A percentile compares a stretch with the other conserved stretches of the same genome.
phyloP scores from a whole-genome alignment of 2,113 vertebrate genomes.

The Passerina amoena region DNA sequence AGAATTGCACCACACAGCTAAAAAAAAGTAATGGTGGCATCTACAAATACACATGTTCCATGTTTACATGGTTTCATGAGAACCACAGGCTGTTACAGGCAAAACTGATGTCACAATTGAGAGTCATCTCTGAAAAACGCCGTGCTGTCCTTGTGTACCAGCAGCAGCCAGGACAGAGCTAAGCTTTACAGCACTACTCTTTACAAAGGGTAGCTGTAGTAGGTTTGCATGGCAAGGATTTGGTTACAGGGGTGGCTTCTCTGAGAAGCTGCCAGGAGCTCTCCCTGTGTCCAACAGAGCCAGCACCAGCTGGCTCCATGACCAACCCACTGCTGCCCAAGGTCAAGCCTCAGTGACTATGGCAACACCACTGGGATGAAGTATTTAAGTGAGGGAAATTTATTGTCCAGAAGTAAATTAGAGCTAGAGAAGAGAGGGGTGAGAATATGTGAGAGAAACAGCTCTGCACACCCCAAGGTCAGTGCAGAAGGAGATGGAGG shows the following conservation, averaged over 20 bases:
- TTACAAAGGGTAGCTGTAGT: neutral
- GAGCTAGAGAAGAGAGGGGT: neutral
- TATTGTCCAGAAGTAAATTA: neutral
- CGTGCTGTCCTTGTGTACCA: neutral
- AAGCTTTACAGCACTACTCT: neutral
- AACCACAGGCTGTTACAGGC: rapidly evolving
- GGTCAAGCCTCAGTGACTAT: neutral
- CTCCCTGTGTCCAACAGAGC: neutral
- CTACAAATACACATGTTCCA: neutral
- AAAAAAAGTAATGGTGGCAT: neutral
- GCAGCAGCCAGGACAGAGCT: neutral
- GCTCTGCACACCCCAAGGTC: neutral
- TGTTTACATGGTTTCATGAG: rapidly evolving
- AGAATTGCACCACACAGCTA: neutral
- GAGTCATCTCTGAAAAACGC: neutral
- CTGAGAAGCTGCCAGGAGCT: neutral
- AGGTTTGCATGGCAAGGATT: neutral
- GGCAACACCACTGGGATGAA: neutral
- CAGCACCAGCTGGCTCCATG: neutral
- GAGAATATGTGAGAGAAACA: neutral
- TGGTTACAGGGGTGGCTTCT: neutral
- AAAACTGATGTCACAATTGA: neutral
- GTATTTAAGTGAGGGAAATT: neutral
- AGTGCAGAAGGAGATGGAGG: neutral
- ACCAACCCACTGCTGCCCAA: rapidly evolving